Percentiles rank a stretch among this genome's conserved stretches.
Conservation (phyloP, 1,140 invertebrate species). For the Lepidurus apus region DNA sequence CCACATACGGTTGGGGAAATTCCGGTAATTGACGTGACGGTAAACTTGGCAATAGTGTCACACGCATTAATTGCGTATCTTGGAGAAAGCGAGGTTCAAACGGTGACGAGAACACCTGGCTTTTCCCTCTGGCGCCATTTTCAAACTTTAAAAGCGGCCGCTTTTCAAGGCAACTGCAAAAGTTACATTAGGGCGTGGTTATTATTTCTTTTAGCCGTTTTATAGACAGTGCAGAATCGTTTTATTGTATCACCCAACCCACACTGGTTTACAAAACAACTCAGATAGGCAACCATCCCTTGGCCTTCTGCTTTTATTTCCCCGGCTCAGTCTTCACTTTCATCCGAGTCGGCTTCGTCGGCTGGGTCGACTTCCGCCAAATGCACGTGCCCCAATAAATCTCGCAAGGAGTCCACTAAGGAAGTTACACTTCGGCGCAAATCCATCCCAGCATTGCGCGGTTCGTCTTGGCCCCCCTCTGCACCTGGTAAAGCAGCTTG, state of each 20-base stretch:
- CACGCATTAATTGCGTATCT: neutral
- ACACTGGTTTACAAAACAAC: neutral
- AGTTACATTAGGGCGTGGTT: neutral
- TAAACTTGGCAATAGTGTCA: no score
- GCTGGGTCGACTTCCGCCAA: constrained; percentile 46
- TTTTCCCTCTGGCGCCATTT: neutral
- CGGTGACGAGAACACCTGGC: neutral
- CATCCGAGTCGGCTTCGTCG: constrained; percentile 42
- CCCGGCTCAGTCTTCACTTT: constrained; percentile 36
- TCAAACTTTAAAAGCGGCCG: neutral
- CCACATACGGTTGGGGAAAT: no score
- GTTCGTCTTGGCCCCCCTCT: constrained; percentile 27
- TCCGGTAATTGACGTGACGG: no score
- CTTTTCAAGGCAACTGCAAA: neutral
- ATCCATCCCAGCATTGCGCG: constrained; percentile 44
- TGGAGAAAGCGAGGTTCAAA: neutral
- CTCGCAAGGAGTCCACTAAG: constrained; percentile 65
- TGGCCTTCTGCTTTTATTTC: neutral
- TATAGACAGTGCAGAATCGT: neutral
- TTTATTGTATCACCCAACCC: constrained; percentile 10
- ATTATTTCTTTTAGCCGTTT: neutral
- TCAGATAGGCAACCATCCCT: neutral
- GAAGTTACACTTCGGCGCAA: constrained; percentile 57
- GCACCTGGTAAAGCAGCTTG: constrained; percentile 27
- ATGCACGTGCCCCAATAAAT: constrained; percentile 61